Base-by-base conservation (phyloP, 2,113 vertebrate species). In the Sisor rabdophorus region DNA sequence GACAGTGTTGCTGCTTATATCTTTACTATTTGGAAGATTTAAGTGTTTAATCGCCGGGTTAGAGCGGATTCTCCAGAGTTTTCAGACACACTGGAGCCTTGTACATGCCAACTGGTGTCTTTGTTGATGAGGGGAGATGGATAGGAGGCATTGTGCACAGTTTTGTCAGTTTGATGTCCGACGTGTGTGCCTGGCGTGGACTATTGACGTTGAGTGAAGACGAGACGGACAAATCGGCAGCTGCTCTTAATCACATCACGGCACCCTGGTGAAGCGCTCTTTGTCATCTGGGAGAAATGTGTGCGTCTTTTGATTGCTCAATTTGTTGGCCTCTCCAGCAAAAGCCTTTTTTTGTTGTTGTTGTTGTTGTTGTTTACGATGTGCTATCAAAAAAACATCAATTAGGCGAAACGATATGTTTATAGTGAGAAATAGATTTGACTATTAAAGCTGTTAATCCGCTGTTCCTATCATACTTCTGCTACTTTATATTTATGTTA, bases 11-110 rank as follows among this genome's bases (percentile, higher is more conserved):
- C 61, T 83, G 73, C 75, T 79, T 56, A 83, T 81, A 84, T 79
- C 65, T 76, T 74, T 84, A 28, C 30, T 60, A 75, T 78, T 76
- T 55, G 47, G 84, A 87, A 95, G 94, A 95, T 88, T 93, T 89
- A 94, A 92, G 92, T 93, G 92, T 93, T 95, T 92, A 93, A 93
- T 93, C 91, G 91, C 87, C 83, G 88, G 92, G 94, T 93, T 94
- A 91, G 94, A 95, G 95, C 94, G 90, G 95, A 93, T 92, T 90
- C 92, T 91, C 89, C 90, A 90, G 89, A 87, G 86, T 93, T 92
- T 90, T 89, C 85, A 87, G 86, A 90, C 83, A 85, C 90, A 91
- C 85, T 84, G 81, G 90, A 87, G 90, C 89, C 87, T 90, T 91
- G 90, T 59, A 63, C 63, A 44, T 58, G 28, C 26, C 52, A 92